Evolutionary conservation across 2,888 invertebrate species (phyloP), one percentile per base, ranked within the genome.

Genomic region (Tenthredo scrophulariae): DNA sequence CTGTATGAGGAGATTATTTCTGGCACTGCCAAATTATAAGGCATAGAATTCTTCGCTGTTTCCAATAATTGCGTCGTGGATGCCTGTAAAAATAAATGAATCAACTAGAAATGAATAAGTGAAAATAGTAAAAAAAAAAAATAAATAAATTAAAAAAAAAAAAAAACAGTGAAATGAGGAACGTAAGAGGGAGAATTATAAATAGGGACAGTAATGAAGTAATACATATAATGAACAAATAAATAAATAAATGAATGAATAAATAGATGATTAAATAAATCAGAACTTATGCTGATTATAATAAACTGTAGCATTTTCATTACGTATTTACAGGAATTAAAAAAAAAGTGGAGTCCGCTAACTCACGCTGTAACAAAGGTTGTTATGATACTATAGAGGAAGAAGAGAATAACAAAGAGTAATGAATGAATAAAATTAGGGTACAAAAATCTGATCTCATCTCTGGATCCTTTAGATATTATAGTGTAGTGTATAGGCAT

Each of bases 1-100:
- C 89, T 95, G 1, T 95, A 95, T 89, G 91, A 93, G 46, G 93
- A 94, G 85, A 95, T 96, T 70, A 91, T 93, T 85, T 93, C 91
- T 50, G 94, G 95, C 22, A 89, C 91, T 86, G 91, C 92, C 84
- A 93, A 93, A 87, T 88, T 94, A 86, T 94, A 91, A 91, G 79
- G 80, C 50, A 77, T 18, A 77, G 22, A 33, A 26, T 10, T 22
- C 18, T 29, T 67, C 18, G 3, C 6, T 33, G 33, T 33, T 10
- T 67, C 33, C 33, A 67, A 15, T 33, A 67, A 22, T 33, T 33
- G 18, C 33, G 33, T 33, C 26, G 13, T 26, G 62, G 43, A 43
- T 74, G 72, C 43, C 72, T 74, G 85, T 82, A 70, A 33, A 37
- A 43, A 58, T 18, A 29, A 43, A 67, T 43, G 4, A 67, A 67